Conservation (phyloP, 2,888 invertebrate genomes). For the Melangyna quadrimaculata region DNA sequence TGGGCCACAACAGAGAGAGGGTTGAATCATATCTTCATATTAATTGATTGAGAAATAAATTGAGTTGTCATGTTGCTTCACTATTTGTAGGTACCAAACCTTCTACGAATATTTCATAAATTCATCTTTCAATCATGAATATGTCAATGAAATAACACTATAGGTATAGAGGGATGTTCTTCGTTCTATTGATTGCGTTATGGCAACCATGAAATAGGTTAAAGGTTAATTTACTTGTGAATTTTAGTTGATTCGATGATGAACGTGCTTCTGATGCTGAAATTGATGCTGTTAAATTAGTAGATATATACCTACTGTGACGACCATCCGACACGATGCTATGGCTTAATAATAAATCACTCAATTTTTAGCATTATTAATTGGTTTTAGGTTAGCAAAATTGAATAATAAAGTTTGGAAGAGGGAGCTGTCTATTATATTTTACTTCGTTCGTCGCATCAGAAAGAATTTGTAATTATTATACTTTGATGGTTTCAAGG, state of each 20-base stretch:
- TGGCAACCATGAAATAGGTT: slow-evolving; percentile 4
- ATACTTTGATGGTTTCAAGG: background rate
- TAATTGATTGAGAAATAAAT: slow-evolving; percentile 49
- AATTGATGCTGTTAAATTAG: background rate
- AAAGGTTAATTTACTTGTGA: slow-evolving; percentile 8
- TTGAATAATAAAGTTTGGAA: background rate
- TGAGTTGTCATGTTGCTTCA: slow-evolving; percentile 21
- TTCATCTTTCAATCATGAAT: slow-evolving; percentile 31
- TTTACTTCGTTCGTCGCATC: too few relatives aligned
- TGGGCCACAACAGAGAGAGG: background rate
- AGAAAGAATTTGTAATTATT: slow-evolving; percentile 7
- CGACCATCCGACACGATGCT: background rate
- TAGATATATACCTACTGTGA: too few relatives aligned
- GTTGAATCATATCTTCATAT: background rate
- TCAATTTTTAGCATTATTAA: slow-evolving; percentile 24
- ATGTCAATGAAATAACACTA: background rate
- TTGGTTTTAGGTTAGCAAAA: slow-evolving; percentile 12
- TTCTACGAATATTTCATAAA: slow-evolving; percentile 10
- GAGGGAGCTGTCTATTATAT: slow-evolving; percentile 2
- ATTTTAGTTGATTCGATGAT: background rate
- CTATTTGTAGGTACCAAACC: background rate
- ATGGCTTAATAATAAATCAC: slow-evolving; percentile 1
- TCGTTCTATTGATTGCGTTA: slow-evolving; percentile 14
- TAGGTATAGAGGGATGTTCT: background rate
- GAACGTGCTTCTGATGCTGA: background rate